Conservation (phyloP, 2,888 invertebrate genomes). For the Archaeoteleia sp. region DNA sequence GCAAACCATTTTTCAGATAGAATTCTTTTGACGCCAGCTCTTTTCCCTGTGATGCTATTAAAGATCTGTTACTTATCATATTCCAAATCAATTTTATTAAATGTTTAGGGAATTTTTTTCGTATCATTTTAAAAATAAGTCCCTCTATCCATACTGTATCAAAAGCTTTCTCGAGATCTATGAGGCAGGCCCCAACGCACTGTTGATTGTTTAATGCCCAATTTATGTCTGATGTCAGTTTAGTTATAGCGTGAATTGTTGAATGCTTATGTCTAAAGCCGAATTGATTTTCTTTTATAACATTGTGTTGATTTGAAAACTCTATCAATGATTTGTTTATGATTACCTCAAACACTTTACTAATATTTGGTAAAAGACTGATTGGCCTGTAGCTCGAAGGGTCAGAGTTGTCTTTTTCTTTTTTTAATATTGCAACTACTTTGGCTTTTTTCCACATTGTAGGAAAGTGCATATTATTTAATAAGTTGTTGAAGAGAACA, state of each 20-base stretch:
- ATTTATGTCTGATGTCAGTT: slow-evolving; percentile 42
- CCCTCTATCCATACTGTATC: slow-evolving; percentile 42
- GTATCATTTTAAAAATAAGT: slow-evolving; percentile 48
- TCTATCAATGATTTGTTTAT: slow-evolving; percentile 24
- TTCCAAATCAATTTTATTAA: slow-evolving; percentile 52
- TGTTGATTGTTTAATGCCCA: slow-evolving; percentile 15
- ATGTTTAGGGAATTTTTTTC: slow-evolving; percentile 45
- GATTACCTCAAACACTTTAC: slow-evolving; percentile 36
- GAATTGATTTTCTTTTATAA: slow-evolving; percentile 51
- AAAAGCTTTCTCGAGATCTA: slow-evolving; percentile 29
- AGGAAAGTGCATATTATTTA: slow-evolving; percentile 31
- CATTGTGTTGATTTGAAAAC: slow-evolving; percentile 19
- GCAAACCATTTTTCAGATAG: slow-evolving; percentile 38
- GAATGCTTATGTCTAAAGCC: slow-evolving; percentile 52
- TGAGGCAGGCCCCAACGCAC: slow-evolving; percentile 35
- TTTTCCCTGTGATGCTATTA: slow-evolving; percentile 5
- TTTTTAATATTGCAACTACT: slow-evolving; percentile 24
- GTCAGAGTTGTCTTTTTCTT: slow-evolving; percentile 21
- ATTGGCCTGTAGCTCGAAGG: slow-evolving; percentile 35
- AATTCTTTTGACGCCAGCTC: slow-evolving; percentile 20
- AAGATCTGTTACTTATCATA: slow-evolving; percentile 37
- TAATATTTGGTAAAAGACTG: slow-evolving; percentile 29
- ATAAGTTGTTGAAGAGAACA: slow-evolving; percentile 42
- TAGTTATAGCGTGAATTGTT: slow-evolving; percentile 49
- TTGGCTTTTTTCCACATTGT: slow-evolving; percentile 43